Evolutionary conservation across 2,797 vertebrate species (phyloP).

Genomic region (Austrolebias charrua): DNA sequence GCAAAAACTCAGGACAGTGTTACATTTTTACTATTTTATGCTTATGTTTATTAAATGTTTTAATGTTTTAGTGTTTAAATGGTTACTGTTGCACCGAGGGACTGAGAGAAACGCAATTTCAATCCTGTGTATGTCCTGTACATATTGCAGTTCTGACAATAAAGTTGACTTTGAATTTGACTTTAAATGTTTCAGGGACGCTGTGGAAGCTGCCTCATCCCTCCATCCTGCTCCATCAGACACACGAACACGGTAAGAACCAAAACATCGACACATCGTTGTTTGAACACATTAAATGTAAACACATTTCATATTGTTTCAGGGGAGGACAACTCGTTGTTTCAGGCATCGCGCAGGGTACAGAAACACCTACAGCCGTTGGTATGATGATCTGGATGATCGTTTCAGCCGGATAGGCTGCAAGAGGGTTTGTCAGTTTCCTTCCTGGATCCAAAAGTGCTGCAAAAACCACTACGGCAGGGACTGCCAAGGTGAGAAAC

Average conservation of each 20-base stretch:
- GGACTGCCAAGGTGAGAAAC: conserved; percentile 84
- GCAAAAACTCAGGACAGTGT: no score
- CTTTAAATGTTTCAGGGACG: conserved; percentile 65
- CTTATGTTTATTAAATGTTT: no score
- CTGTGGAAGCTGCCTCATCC: conserved; percentile 77
- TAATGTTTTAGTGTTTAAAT: no score
- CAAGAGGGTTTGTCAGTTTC: conserved; percentile 73
- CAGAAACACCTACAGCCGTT: rapidly evolving
- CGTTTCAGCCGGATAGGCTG: conserved; percentile 64
- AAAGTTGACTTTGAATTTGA: not conserved
- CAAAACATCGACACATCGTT: not conserved
- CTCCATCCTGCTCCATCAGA: conserved; percentile 75
- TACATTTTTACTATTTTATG: no score
- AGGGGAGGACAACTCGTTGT: conserved; percentile 46
- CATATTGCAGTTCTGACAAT: no score
- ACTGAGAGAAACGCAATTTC: no score
- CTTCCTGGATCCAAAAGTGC: conserved; percentile 83
- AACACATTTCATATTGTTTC: not conserved
- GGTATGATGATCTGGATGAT: rapidly evolving
- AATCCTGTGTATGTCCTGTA: no score
- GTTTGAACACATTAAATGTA: not conserved
- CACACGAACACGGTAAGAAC: conserved; percentile 73
- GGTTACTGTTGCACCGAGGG: no score
- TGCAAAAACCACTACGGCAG: conserved; percentile 90
- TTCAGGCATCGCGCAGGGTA: rapidly evolving